Base-by-base conservation (phyloP, 2,113 vertebrate species). In the Colossoma macropomum region DNA sequence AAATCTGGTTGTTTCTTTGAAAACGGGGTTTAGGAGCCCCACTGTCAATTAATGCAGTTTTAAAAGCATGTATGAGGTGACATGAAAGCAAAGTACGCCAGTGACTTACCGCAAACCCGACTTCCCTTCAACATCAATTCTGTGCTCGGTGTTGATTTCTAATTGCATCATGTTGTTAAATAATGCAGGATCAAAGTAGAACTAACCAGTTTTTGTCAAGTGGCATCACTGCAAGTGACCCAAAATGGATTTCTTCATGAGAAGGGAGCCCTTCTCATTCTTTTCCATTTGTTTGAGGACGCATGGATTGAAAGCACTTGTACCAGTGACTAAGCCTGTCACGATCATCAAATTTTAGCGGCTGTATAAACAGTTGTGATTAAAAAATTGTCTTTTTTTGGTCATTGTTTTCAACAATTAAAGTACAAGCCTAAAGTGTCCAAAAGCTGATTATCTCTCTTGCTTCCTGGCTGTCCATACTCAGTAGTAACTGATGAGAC, bases 151-250 rank as follows among this genome's bases (percentile, higher is more conserved):
- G 66, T 56, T 59, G 66, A 70, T 71, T 80, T 45, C n/a, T 12
- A 30, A 71, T 21, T 15, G 32, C 69, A 50, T 38, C 70, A 74
- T 62, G 15, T 25, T 45, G 59, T 50, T 74, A 74, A 63, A 73
- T 52, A 27, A 16, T 48, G 60, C 56, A 32, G 27, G 54, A 80
- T 63, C 69, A 74, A 74, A 65, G 56, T 34, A 45, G 66, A 68
- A 68, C 66, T 68, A 79, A 69, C 41, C 77, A 79, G 21, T 30
- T 34, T 23, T 28, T 63, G 69, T 72, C 79, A 27, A 32, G 54
- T 62, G 68, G 34, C 54, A 80, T 80, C 68, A 48, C 25, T 45
- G 54, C 34, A 72, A 48, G 25, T 80, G 69, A 73, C 68, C 59
- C 38, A 50, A 54, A 62, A 1, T 63, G 41, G 60, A 74, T 32